Percentiles rank a stretch among this genome's conserved stretches.
phyloP scores from a whole-genome alignment of 2,797 vertebrate species.

The Vireo griseus region DNA sequence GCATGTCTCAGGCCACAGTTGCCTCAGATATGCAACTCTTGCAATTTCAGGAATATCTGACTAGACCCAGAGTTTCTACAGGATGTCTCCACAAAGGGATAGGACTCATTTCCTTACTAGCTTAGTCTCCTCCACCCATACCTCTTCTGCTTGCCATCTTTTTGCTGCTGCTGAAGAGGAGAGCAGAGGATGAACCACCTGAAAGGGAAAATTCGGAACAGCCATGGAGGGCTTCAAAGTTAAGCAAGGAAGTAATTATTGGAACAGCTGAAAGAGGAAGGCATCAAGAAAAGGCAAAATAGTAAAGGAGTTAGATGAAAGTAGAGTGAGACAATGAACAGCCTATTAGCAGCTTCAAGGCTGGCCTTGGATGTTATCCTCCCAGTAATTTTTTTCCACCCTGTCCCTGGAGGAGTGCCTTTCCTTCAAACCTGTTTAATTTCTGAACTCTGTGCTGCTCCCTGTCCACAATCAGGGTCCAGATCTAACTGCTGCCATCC shows the following conservation, averaged over 20 bases:
- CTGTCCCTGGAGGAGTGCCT: background rate
- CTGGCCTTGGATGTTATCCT: background rate
- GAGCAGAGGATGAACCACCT: background rate
- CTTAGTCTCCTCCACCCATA: background rate
- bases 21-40: background rate
- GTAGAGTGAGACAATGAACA: background rate
- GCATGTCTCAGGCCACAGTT: background rate
- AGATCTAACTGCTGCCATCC: background rate
- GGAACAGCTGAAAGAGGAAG: background rate
- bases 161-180: background rate
- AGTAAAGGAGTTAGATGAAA: background rate
- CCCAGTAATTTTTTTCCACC: background rate
- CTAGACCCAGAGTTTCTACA: background rate
- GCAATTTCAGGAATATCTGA: background rate
- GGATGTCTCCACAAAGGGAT: background rate
- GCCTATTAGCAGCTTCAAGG: background rate
- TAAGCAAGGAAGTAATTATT: slow-evolving; percentile 39
- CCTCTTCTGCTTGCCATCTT: background rate
- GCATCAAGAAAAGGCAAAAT: background rate
- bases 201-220: background rate
- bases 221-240: background rate
- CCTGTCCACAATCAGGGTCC: background rate
- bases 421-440: background rate
- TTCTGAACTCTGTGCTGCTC: background rate
- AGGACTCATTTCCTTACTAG: background rate